A percentile compares a stretch with the other conserved stretches of the same genome.
phyloP scores from a whole-genome alignment of 2,113 vertebrate species.

The Phylloscopus trochilus region DNA sequence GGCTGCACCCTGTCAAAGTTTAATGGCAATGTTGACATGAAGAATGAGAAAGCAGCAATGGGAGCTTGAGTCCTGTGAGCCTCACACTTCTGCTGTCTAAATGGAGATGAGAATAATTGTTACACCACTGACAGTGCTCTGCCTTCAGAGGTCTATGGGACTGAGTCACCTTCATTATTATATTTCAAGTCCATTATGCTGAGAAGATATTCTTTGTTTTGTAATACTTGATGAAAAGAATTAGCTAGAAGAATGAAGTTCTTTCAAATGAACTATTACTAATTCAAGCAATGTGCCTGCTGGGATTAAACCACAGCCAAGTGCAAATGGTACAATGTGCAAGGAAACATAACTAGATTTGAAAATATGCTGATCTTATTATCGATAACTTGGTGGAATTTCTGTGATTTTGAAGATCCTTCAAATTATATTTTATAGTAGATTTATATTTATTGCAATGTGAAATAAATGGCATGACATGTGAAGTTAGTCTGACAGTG shows the following conservation, averaged over 20 bases:
- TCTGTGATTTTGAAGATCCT: not conserved
- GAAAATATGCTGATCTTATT: not conserved
- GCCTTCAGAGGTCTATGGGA: not conserved
- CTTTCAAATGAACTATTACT: not conserved
- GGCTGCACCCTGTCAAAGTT: not conserved
- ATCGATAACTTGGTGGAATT: not conserved
- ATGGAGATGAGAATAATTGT: not conserved
- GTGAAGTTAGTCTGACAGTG: not conserved
- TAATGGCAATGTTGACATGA: not conserved
- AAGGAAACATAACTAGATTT: not conserved
- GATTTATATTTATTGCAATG: not conserved
- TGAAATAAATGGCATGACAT: not conserved
- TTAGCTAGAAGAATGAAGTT: not conserved
- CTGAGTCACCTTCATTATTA: not conserved
- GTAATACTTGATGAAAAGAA: not conserved
- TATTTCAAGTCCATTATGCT: not conserved
- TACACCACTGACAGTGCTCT: not conserved
- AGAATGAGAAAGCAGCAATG: not conserved
- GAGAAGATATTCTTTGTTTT: not conserved
- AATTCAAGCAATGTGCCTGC: not conserved
- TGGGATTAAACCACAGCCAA: not conserved
- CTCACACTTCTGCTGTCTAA: not conserved
- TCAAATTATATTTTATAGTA: not conserved
- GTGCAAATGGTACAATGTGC: not conserved
- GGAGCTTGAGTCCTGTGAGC: not conserved